Conservation (phyloP, 2,113 vertebrate species). For the Cricetomys ansorgei region DNA sequence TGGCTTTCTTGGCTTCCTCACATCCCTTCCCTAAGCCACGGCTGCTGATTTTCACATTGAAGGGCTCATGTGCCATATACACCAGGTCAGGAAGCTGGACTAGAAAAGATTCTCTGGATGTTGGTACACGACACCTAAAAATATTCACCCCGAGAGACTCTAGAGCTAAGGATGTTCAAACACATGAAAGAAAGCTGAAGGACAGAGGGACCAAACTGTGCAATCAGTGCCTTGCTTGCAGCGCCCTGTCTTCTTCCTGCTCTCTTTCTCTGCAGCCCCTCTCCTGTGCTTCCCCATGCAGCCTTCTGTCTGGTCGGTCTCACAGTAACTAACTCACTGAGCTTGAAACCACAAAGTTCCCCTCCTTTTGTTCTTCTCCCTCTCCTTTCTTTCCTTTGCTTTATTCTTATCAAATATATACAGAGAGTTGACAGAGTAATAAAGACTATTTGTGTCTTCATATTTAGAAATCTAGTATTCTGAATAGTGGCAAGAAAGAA, state of each 20-base stretch:
- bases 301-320: neutral
- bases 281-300: too few species aligned
- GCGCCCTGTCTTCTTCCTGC: neutral
- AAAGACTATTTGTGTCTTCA: neutral
- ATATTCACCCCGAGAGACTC: neutral
- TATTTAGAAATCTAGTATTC: neutral
- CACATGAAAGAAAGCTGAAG: neutral
- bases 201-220: neutral
- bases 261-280: rapidly evolving
- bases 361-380: neutral
- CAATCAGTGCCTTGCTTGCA: neutral
- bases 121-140: neutral
- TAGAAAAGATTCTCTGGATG: neutral
- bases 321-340: neutral
- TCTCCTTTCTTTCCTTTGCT: neutral
- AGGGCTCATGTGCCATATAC: neutral
- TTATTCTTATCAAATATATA: neutral
- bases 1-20: neutral
- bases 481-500: neutral
- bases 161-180: neutral
- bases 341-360: neutral
- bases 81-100: neutral
- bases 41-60: neutral
- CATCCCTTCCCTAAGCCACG: neutral
- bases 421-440: neutral